These are phyloP conservation scores for Phataginus tricuspis DNA, from an alignment of 2,797 vertebrate genomes.

Conservation along the genomic window DNA sequence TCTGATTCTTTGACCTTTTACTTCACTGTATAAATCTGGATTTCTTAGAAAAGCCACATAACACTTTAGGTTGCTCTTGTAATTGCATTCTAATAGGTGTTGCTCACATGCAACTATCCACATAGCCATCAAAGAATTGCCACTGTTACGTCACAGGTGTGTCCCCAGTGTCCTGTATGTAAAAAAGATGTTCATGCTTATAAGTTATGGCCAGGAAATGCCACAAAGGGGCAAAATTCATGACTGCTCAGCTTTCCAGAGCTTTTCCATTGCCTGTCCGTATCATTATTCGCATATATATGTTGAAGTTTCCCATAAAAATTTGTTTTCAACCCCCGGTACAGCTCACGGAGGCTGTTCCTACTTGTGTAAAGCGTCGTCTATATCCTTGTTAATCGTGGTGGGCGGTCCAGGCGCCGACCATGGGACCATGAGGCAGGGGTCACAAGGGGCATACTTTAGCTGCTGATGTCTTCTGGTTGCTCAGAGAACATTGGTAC, in stretches of 20 bases:
- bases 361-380: not conserved
- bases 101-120: not conserved
- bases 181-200: not conserved
- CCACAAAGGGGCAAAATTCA: not conserved
- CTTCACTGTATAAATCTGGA: not conserved
- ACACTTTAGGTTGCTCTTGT: not conserved
- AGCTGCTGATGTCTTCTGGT: not conserved
- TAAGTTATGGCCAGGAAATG: not conserved
- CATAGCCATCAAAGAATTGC: not conserved
- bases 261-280: not conserved
- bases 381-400: not conserved
- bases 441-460: constrained; percentile 4
- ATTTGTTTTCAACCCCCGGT: not conserved
- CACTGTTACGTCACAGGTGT: not conserved
- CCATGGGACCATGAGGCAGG: not conserved
- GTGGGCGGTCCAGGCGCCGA: not conserved
- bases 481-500: not conserved
- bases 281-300: not conserved
- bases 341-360: not conserved
- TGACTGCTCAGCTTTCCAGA: not conserved
- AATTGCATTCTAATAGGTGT: not conserved
- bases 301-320: not conserved
- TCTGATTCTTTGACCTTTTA: not conserved
- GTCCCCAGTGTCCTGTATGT: not conserved
- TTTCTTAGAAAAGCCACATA: not conserved